These are phyloP conservation scores for Grantiella picta DNA, from an alignment of 2,113 vertebrate genomes.

Conservation along the genomic window DNA sequence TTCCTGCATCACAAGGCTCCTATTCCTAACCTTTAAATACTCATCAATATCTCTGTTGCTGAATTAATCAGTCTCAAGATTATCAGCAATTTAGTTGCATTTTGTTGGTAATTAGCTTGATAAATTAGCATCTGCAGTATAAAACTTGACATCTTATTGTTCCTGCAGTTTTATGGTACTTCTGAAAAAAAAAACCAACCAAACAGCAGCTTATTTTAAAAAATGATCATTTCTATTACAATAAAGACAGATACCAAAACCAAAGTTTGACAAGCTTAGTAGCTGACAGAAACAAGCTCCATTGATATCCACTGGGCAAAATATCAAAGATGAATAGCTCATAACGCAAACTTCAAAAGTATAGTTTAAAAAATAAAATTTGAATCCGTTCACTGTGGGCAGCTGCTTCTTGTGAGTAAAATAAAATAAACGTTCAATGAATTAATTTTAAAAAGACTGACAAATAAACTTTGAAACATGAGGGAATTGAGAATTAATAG, in stretches of 20 bases:
- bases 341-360: constrained; percentile 66
- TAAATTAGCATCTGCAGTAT: constrained; percentile 79
- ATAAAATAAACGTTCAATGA: constrained; percentile 47
- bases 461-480: constrained; percentile 41
- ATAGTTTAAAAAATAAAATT: constrained; percentile 63
- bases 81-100: constrained; percentile 78
- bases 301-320: constrained; percentile 68
- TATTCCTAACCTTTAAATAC: constrained; percentile 71
- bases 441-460: constrained; percentile 43
- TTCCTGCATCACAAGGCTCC: constrained; percentile 4
- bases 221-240: constrained; percentile 66
- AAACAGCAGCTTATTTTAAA: constrained; percentile 54
- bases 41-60: constrained; percentile 67
- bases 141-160: constrained; percentile 79
- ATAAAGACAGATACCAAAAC: constrained; percentile 62
- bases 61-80: constrained; percentile 77
- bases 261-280: constrained; percentile 72
- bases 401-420: constrained; percentile 57
- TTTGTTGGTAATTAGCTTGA: constrained; percentile 81
- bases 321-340: constrained; percentile 70
- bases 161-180: constrained; percentile 71
- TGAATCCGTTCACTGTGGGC: constrained; percentile 57
- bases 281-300: constrained; percentile 53
- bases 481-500: constrained; percentile 5
- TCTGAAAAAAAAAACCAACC: constrained; percentile 47